phyloP scores from a whole-genome alignment of 2,888 invertebrate genomes.

The Saturnia japonica region DNA sequence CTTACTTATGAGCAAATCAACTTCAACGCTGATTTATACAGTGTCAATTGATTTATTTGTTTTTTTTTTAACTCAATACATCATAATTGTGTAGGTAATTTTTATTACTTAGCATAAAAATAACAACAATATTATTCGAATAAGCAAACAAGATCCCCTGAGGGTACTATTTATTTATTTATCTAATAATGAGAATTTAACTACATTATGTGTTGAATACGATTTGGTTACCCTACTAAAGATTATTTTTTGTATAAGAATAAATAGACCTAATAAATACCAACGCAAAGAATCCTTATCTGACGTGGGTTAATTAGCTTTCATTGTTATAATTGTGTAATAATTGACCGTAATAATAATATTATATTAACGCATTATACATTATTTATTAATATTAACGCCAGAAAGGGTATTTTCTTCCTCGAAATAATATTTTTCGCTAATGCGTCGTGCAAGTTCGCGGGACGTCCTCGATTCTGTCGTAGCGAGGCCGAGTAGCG shows the following conservation, averaged over 20 bases:
- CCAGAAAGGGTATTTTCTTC: constrained; percentile 53
- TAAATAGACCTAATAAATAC: constrained; percentile 37
- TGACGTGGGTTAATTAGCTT: constrained; percentile 49
- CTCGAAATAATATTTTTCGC: constrained; percentile 58
- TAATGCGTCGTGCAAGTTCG: constrained; percentile 65
- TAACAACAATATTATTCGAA: no score
- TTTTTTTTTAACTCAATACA: no score
- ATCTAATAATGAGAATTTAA: no score
- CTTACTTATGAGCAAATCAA: no score
- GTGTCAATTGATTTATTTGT: no score
- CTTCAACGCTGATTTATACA: no score
- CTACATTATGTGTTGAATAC: not conserved
- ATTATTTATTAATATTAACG: constrained; percentile 40
- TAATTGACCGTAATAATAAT: constrained; percentile 40
- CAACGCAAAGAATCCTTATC: constrained; percentile 39
- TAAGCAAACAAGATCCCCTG: no score
- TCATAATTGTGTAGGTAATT: no score
- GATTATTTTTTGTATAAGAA: constrained; percentile 23
- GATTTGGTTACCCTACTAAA: not conserved
- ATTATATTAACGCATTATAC: constrained; percentile 32
- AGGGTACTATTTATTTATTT: no score
- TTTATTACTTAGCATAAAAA: no score
- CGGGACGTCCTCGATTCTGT: constrained; percentile 68
- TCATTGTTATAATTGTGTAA: constrained; percentile 47
- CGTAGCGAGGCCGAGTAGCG: constrained; percentile 68